Evolutionary conservation across 2,888 invertebrate genomes (phyloP), one percentile per base, ranked within the genome.

Genomic region (Lottia gigantea): DNA sequence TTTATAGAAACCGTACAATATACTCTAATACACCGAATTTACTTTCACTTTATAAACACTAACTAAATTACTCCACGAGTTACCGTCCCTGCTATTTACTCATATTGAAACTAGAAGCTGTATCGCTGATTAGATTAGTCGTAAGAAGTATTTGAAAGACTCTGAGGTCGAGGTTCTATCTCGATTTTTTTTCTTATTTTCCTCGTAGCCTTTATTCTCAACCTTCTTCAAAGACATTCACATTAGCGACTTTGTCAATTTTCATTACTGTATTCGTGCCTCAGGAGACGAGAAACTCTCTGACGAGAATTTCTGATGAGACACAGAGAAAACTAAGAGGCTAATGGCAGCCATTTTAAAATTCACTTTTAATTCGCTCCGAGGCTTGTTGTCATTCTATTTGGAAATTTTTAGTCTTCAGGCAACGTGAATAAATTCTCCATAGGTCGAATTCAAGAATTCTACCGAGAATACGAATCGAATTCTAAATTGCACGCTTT

Each of bases 221-320:
- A 47, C 46, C 55, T 68, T 75, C 73, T 73, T 78, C 78, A 78
- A 75, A 77, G 78, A 77, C 73, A 73, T 64, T 71, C 76, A 80
- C 81, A 84, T 84, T 84, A 83, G 79, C 76, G 73, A 75, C 77
- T 77, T 78, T 80, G 84, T 82, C 84, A 77, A 74, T 78, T 76
- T 79, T 80, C 77, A 82, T 82, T 79, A 83, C 66, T 68, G 66
- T 45, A 63, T 62, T 69, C 62, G 47, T 70, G 62, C 71, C 80
- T 77, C 79, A 46, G n/a, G 78, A 78, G 80, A 78, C 75, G 66
- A 62, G 26, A 65, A 63, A 62, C 66, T 46, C 46, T 47, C 64
- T 67, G 72, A 71, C 69, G 67, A 73, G 72, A 73, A 74, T 74
- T 71, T 71, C 61, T 74, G 65, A 73, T 69, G 66, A 74, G 64